These are phyloP conservation scores for Seriola rivoliana DNA, from an alignment of 2,113 vertebrate species.

Conservation along the genomic window DNA sequence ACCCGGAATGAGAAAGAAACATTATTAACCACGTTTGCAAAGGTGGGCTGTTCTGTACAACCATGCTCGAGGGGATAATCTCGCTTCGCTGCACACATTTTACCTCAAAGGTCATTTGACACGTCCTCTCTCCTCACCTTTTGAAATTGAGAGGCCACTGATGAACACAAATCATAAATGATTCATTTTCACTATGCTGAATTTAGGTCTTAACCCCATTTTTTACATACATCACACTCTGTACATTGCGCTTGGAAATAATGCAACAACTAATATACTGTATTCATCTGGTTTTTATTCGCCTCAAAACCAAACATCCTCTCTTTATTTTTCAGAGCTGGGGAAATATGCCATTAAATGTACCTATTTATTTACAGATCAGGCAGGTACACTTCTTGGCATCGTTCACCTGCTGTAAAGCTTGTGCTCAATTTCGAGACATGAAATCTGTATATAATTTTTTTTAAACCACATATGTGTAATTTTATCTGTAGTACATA, in stretches of 20 bases:
- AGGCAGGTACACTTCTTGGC: background rate
- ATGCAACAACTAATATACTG: background rate
- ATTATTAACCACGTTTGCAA: constrained; percentile 26
- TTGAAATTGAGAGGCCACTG: constrained; percentile 21
- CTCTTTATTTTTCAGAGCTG: background rate
- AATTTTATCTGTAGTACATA: no score
- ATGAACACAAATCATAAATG: background rate
- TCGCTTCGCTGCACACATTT: constrained; percentile 13
- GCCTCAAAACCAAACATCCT: background rate
- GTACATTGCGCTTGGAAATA: background rate
- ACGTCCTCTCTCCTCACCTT: constrained; percentile 11
- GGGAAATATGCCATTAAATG: no score
- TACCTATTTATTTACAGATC: constrained; percentile 14
- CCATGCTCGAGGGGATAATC: background rate
- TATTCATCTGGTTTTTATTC: background rate
- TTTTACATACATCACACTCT: background rate
- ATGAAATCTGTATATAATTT: no score
- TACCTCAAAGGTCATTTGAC: constrained; percentile 17
- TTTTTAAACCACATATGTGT: no score
- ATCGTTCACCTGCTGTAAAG: no score
- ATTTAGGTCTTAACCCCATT: background rate
- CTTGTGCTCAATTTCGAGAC: no score
- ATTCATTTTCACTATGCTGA: constrained; percentile 8
- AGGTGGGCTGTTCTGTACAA: background rate
- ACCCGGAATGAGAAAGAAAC: constrained; percentile 1